Evolutionary conservation across 2,888 invertebrate genomes (phyloP).

Genomic region (Argynnis bischoffii): DNA sequence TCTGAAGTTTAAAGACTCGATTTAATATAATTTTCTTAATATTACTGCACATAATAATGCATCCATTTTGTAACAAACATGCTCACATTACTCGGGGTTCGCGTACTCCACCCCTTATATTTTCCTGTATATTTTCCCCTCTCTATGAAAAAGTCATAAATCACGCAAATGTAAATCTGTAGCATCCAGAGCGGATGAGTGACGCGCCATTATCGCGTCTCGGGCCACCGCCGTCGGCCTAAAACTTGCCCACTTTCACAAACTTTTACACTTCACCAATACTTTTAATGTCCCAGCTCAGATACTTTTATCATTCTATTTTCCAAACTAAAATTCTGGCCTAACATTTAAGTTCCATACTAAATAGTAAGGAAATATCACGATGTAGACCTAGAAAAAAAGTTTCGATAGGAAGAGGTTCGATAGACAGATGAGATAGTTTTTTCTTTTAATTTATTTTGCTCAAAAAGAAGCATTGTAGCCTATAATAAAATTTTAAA

Average conservation of each 20-base stretch:
- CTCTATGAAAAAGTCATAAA: constrained; percentile 81
- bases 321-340: constrained; percentile 42
- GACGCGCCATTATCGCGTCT: constrained; percentile 77
- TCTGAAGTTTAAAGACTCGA: background rate
- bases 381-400: background rate
- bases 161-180: constrained; percentile 80
- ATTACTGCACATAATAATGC: constrained; percentile 12
- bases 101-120: constrained; percentile 52
- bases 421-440: background rate
- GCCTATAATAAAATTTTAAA: background rate
- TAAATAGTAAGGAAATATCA: constrained; percentile 24
- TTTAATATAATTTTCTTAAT: constrained; percentile 2
- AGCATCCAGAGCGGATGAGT: constrained; percentile 78
- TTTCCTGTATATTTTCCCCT: constrained; percentile 73
- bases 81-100: constrained; percentile 34
- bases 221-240: constrained; percentile 56
- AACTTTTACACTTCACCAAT: constrained; percentile 50
- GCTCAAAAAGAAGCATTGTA: background rate
- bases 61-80: constrained; percentile 20
- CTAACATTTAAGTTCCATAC: constrained; percentile 40
- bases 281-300: constrained; percentile 49
- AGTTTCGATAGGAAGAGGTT: too few species aligned
- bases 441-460: constrained; percentile 3
- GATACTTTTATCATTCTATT: constrained; percentile 47
- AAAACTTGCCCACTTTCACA: constrained; percentile 60